These are phyloP conservation scores for Papilio protenor DNA, from an alignment of 2,888 invertebrate genomes.

Conservation along the genomic window DNA sequence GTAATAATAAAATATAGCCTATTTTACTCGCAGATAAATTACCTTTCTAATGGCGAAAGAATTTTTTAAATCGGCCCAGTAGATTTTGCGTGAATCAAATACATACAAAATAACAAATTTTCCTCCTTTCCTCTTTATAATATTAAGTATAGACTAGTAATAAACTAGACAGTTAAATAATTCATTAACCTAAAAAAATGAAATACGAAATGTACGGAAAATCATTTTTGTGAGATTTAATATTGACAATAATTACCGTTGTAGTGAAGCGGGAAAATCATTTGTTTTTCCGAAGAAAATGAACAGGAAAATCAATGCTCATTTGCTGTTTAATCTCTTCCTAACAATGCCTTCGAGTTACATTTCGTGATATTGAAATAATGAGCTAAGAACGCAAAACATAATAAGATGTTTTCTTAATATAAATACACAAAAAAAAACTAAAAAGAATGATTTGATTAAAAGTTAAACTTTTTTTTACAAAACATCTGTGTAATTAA, in stretches of 20 bases:
- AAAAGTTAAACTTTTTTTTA: neutral
- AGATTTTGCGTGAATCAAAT: too few species aligned
- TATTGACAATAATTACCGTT: neutral
- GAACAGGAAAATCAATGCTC: neutral
- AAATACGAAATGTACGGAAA: neutral
- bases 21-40: too few species aligned
- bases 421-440: neutral
- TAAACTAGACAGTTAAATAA: too few species aligned
- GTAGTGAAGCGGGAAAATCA: slow-evolving; percentile 6
- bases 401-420: neutral
- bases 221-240: neutral
- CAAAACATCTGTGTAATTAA: too few species aligned
- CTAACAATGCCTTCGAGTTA: slow-evolving; percentile 15
- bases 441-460: too few species aligned
- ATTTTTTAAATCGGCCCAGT: too few species aligned
- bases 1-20: too few species aligned
- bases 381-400: neutral
- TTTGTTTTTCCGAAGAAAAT: slow-evolving; percentile 10
- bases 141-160: too few species aligned
- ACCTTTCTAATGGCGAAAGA: too few species aligned
- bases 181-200: too few species aligned
- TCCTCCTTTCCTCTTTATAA: too few species aligned
- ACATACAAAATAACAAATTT: too few species aligned
- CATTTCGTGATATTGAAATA: neutral
- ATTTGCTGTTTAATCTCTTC: slow-evolving; percentile 8